These are phyloP conservation scores for Palythoa grandiflora DNA, from an alignment of 92 coral and sea anemone genomes.

Conservation along the genomic window DNA sequence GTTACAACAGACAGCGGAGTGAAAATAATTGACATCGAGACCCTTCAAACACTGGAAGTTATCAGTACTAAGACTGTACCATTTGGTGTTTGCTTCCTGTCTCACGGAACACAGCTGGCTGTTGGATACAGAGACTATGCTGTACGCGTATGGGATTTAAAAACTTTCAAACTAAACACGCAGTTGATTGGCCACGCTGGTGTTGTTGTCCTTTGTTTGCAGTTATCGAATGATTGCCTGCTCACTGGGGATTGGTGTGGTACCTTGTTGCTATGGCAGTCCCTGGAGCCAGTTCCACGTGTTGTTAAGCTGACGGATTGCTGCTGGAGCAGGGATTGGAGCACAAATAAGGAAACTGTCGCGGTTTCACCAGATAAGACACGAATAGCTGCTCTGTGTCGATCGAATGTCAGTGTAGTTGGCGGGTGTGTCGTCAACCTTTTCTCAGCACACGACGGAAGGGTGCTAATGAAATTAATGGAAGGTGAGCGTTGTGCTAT, in stretches of 20 bases:
- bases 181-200: not conserved
- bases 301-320: slow-evolving; percentile 13
- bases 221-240: slow-evolving; percentile 1
- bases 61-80: not conserved
- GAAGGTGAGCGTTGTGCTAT: slow-evolving; percentile 11
- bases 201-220: slow-evolving; percentile 1
- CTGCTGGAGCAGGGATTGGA: slow-evolving; percentile 16
- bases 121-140: slow-evolving; percentile 24
- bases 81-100: slow-evolving; percentile 20
- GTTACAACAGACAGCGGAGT: slow-evolving; percentile 10
- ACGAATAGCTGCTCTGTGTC: slow-evolving; percentile 27
- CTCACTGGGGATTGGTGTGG: slow-evolving; percentile 35
- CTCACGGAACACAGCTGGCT: slow-evolving; percentile 26
- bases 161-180: not conserved
- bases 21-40: slow-evolving; percentile 3
- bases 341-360: slow-evolving; percentile 11
- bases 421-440: not conserved
- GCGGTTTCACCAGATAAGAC: slow-evolving; percentile 38
- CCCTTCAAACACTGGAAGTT: slow-evolving; percentile 14
- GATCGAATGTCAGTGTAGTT: not conserved
- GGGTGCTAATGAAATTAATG: slow-evolving; percentile 15
- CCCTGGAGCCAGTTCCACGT: not conserved
- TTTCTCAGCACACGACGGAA: slow-evolving; percentile 29
- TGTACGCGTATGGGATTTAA: slow-evolving; percentile 41
- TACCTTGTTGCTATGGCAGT: slow-evolving; percentile 32